These are phyloP conservation scores for Sarcophaga caerulescens DNA, from an alignment of 2,888 invertebrate species.

Conservation along the genomic window DNA sequence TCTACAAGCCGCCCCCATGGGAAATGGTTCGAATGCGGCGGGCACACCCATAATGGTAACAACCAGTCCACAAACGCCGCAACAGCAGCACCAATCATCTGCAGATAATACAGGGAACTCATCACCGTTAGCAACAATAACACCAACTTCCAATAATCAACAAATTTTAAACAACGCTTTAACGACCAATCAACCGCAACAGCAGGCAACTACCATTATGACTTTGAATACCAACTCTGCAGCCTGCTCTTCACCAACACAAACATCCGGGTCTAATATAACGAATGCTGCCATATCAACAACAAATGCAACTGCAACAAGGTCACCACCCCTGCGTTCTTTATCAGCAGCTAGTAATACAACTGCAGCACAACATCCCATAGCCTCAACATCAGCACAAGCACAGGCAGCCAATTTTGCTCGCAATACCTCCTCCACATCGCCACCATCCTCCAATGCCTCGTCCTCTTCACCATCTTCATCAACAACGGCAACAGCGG, in stretches of 20 bases:
- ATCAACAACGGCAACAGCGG: slow-evolving; percentile 63
- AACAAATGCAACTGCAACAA: slow-evolving; percentile 43
- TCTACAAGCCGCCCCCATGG: slow-evolving; percentile 72
- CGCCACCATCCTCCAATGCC: slow-evolving; percentile 56
- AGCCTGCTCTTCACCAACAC: not conserved
- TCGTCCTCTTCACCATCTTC: slow-evolving; percentile 60
- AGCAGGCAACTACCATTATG: slow-evolving; percentile 59
- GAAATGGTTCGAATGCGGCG: slow-evolving; percentile 56
- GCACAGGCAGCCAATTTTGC: slow-evolving; percentile 57
- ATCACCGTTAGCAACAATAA: slow-evolving; percentile 50
- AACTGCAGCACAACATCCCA: slow-evolving; percentile 52
- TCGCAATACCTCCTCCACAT: slow-evolving; percentile 62
- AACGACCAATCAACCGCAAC: slow-evolving; percentile 67
- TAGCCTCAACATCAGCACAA: slow-evolving; percentile 64
- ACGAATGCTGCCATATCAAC: slow-evolving; percentile 59
- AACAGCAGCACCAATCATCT: slow-evolving; percentile 41
- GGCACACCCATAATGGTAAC: slow-evolving; percentile 69
- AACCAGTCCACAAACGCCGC: slow-evolving; percentile 57
- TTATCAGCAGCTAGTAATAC: slow-evolving; percentile 20
- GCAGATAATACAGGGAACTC: slow-evolving; percentile 54
- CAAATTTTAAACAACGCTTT: slow-evolving; percentile 60
- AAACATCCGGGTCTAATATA: slow-evolving; percentile 20
- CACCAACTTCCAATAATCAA: slow-evolving; percentile 53
- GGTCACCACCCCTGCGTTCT: slow-evolving; percentile 44
- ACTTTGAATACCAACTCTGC: slow-evolving; percentile 31